A percentile compares a stretch with the other conserved stretches of the same genome.
phyloP scores from a whole-genome alignment of 2,888 invertebrate species.

The Bombyx huttoni region DNA sequence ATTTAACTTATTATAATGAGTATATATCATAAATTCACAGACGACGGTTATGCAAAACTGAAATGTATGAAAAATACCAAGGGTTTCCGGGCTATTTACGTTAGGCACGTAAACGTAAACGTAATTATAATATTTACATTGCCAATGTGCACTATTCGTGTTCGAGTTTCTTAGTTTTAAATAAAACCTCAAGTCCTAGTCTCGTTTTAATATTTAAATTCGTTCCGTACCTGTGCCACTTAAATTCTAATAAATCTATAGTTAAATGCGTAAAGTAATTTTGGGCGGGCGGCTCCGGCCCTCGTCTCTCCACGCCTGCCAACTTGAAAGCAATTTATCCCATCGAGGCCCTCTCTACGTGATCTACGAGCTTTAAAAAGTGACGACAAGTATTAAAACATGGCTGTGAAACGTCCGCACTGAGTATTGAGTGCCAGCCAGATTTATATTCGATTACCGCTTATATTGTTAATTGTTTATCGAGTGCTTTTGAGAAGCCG shows the following conservation, averaged over 20 bases:
- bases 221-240: slow-evolving; percentile 19
- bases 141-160: no score
- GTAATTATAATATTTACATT: no score
- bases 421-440: slow-evolving; percentile 5
- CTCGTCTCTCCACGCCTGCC: slow-evolving; percentile 40
- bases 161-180: not conserved
- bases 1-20: no score
- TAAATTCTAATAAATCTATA: slow-evolving; percentile 40
- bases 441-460: slow-evolving; percentile 4
- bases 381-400: slow-evolving; percentile 36
- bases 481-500: no score
- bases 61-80: no score
- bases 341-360: slow-evolving; percentile 34
- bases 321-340: slow-evolving; percentile 51
- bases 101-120: no score
- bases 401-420: slow-evolving; percentile 7
- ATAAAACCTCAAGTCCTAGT: not conserved
- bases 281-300: slow-evolving; percentile 24
- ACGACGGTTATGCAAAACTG: no score
- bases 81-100: no score
- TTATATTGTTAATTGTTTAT: slow-evolving; percentile 1
- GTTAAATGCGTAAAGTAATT: slow-evolving; percentile 32
- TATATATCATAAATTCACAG: no score
- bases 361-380: slow-evolving; percentile 45
- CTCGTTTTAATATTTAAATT: not conserved